Evolutionary conservation across 2,797 vertebrate species (phyloP).

Genomic region (Periparus ater): DNA sequence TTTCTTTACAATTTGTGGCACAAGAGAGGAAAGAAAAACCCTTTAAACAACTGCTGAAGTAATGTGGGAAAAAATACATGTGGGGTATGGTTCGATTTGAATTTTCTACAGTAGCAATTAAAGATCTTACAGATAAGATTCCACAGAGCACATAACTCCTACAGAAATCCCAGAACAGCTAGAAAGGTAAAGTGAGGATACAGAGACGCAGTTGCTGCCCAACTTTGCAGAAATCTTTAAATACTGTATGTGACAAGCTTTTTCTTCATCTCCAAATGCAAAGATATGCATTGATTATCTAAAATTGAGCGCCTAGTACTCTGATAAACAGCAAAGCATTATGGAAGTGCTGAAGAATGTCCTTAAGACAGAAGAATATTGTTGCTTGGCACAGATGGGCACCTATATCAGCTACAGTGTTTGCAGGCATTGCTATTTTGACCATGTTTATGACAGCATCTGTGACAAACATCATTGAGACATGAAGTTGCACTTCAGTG

Average conservation of each 20-base stretch:
- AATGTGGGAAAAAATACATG: not conserved
- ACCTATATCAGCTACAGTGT: not conserved
- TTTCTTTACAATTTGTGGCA: not conserved
- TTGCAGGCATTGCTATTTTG: not conserved
- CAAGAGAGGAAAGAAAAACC: not conserved
- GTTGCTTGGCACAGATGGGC: not conserved
- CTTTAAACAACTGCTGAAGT: not conserved
- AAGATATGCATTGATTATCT: not conserved
- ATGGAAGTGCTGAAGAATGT: not conserved
- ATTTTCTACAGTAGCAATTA: constrained; percentile 22
- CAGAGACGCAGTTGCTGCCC: not conserved
- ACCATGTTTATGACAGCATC: not conserved
- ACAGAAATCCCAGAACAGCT: constrained; percentile 25
- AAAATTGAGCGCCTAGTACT: not conserved
- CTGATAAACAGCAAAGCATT: not conserved
- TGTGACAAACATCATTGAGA: not conserved
- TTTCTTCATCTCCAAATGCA: not conserved
- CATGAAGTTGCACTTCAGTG: not conserved
- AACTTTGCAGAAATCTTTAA: not conserved
- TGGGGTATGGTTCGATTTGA: not conserved
- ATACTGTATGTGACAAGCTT: not conserved
- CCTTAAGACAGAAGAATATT: not conserved
- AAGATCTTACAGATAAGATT: constrained; percentile 15
- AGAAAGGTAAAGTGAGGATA: constrained; percentile 13
- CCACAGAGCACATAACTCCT: not conserved